phyloP scores from a whole-genome alignment of 1,140 invertebrate species.

The Danaus melanippus region DNA sequence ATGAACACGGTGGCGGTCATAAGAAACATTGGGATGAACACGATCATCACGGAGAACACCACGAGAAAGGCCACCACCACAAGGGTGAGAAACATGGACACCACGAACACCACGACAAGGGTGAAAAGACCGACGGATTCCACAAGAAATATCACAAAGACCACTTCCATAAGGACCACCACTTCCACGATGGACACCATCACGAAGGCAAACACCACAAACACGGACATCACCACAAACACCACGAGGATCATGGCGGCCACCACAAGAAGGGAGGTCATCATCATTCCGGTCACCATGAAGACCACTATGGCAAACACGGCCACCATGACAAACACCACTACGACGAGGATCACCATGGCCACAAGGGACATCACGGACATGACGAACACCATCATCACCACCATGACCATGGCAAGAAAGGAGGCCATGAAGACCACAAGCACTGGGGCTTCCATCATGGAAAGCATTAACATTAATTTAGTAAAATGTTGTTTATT shows the following conservation, averaged over 20 bases:
- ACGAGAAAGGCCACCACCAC: slow-evolving; percentile 76
- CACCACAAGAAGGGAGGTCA: slow-evolving; percentile 76
- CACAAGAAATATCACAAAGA: slow-evolving; percentile 79
- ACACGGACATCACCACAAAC: slow-evolving; percentile 66
- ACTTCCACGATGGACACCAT: slow-evolving; percentile 78
- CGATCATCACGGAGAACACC: slow-evolving; percentile 77
- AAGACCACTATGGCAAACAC: slow-evolving; percentile 74
- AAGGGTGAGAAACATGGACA: slow-evolving; percentile 76
- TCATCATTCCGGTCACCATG: slow-evolving; percentile 74
- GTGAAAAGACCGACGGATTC: slow-evolving; percentile 74
- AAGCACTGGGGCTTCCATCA: slow-evolving; percentile 41
- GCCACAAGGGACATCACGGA: slow-evolving; percentile 56
- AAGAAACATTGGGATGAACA: slow-evolving; percentile 49
- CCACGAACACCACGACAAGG: slow-evolving; percentile 75
- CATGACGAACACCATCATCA: slow-evolving; percentile 69
- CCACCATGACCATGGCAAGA: slow-evolving; percentile 75
- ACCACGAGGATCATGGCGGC: slow-evolving; percentile 72
- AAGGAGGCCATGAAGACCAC: too few species aligned
- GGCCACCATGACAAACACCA: slow-evolving; percentile 27
- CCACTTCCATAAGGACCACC: slow-evolving; percentile 80
- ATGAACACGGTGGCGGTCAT: slow-evolving; percentile 74
- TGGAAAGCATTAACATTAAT: slow-evolving; percentile 50
- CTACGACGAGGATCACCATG: slow-evolving; percentile 13
- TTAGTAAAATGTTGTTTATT: too few species aligned
- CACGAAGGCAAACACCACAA: slow-evolving; percentile 56